phyloP scores from a whole-genome alignment of 2,797 vertebrate genomes.

The Coracias cyanogaster region DNA sequence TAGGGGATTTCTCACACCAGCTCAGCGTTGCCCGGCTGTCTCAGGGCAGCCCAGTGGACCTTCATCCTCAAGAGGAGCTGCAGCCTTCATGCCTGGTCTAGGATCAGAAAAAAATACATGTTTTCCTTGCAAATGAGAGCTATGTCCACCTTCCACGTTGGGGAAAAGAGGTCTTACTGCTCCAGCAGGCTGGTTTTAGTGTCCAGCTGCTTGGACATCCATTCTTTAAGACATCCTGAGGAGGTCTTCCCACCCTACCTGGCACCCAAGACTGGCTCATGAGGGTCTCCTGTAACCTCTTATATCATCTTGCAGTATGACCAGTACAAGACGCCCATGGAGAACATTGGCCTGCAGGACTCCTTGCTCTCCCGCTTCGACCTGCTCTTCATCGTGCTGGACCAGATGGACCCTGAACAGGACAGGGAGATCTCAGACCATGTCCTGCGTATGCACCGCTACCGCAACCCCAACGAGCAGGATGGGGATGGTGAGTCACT shows the following conservation, averaged over 20 bases:
- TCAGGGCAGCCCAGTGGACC: rapidly evolving
- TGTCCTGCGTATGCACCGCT: conserved; percentile 94
- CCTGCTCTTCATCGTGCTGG: conserved; percentile 96
- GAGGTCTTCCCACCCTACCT: background rate
- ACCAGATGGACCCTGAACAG: conserved; percentile 95
- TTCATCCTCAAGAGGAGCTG: background rate
- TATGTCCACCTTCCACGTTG: rapidly evolving
- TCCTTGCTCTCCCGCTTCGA: conserved; percentile 96
- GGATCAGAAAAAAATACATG: rapidly evolving
- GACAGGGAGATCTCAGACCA: conserved; percentile 96
- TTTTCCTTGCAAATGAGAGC: background rate
- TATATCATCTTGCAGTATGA: conserved; percentile 84
- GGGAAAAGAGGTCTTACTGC: background rate
- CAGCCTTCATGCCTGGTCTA: background rate
- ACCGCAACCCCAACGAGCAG: conserved; percentile 91
- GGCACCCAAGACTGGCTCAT: rapidly evolving
- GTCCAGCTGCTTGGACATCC: background rate
- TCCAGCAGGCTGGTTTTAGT: background rate
- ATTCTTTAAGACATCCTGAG: background rate
- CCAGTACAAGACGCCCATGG: conserved; percentile 98
- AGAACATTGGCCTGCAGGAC: conserved; percentile 98
- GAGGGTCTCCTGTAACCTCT: background rate
- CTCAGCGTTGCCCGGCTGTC: background rate
- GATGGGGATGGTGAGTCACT: conserved; percentile 87
- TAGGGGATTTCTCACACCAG: rapidly evolving